Evolutionary conservation across 2,888 invertebrate genomes (phyloP), one percentile per base, ranked within the genome.

Genomic region (Apamea epomidion): DNA sequence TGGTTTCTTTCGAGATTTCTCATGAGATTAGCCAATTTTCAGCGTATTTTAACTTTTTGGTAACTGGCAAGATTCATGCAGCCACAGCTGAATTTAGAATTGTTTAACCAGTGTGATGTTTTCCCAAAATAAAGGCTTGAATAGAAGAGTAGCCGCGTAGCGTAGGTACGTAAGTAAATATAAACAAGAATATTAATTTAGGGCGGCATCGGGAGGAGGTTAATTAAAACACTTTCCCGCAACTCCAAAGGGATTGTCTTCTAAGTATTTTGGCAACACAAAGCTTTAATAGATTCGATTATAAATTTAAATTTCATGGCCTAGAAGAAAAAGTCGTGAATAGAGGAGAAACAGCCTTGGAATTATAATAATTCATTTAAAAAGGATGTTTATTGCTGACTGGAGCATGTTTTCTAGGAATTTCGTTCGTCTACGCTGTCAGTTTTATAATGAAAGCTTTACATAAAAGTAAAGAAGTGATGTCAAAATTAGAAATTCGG

Each of bases 271-370:
- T 78, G 79, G 74, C 78, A 78, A 83, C 76, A 88, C 80, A 90
- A 85, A 86, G 84, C 82, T 85, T 81, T 84, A 88, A 91, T 87
- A 89, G 89, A 88, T 90, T 91, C 83, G 83, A 90, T 91, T 90
- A 89, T 87, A 90, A 89, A 90, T 90, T 89, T 87, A 91, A 90
- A 90, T 91, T 87, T 82, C 72, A 84, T 73, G 68, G 82, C 60
- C 85, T 83, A 72, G 76, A 81, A 84, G 85, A 90, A 90, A 91
- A 90, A 91, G 81, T 88, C 81, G 77, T 83, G 79, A 74, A 87
- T 81, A 74, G 81, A 70, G 78, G 73, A 76, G 76, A 80, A 81
- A 78, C 76, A 80, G 48, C 21, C 76, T 68, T 60, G 37, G 75
- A 70, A 77, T 84, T 32, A 76, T 65, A 78, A 82, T 79, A 51